Evolutionary conservation across 1,140 invertebrate species (phyloP).

Genomic region (Harpegnathos saltator): DNA sequence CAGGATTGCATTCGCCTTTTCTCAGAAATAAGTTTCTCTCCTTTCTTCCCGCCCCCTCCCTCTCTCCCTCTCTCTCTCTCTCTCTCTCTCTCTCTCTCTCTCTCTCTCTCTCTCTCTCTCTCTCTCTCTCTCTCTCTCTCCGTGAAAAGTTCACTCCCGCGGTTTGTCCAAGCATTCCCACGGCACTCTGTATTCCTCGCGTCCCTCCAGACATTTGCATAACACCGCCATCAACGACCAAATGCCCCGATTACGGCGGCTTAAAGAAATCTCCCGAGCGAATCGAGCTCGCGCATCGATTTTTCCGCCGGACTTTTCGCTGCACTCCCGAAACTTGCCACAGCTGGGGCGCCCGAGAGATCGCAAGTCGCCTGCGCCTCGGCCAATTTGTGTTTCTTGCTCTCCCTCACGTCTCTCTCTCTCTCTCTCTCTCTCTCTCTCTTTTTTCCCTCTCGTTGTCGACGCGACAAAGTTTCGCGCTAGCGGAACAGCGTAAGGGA

Average conservation of each 20-base stretch:
- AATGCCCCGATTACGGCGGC: slow-evolving; percentile 34
- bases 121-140: neutral
- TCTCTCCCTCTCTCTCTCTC: neutral
- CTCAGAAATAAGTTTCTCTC: too few relatives aligned
- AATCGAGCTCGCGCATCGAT: slow-evolving; percentile 32
- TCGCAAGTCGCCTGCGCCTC: slow-evolving; percentile 16
- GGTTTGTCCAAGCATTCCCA: slow-evolving; percentile 35
- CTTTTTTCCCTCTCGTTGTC: neutral
- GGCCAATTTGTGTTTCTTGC: slow-evolving; percentile 32
- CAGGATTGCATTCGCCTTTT: too few relatives aligned
- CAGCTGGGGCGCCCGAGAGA: neutral
- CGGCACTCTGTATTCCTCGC: slow-evolving; percentile 15
- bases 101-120: too few relatives aligned
- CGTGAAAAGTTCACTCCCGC: neutral
- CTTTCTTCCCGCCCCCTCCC: too few relatives aligned
- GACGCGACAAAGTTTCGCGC: slow-evolving; percentile 20
- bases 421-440: too few relatives aligned
- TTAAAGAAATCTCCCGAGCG: slow-evolving; percentile 38
- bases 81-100: neutral
- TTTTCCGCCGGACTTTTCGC: slow-evolving; percentile 21
- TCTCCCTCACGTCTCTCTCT: too few relatives aligned
- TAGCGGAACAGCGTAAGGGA: neutral
- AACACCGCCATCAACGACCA: slow-evolving; percentile 22
- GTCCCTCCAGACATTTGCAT: slow-evolving; percentile 42
- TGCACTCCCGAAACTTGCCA: neutral